These are phyloP conservation scores for Helicoverpa zea DNA, from an alignment of 1,140 invertebrate genomes.

Conservation along the genomic window DNA sequence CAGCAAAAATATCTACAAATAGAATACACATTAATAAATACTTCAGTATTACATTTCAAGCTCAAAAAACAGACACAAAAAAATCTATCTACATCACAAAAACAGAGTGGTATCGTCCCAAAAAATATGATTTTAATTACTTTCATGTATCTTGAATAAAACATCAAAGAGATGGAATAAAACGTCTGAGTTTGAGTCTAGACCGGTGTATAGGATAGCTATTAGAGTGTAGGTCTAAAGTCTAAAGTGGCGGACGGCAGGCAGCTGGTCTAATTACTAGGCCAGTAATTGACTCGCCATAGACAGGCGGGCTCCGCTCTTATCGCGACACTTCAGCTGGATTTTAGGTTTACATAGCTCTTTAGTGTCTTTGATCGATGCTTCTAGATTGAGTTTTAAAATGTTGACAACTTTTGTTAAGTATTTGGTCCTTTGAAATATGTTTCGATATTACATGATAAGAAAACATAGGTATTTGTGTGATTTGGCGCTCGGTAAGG, in stretches of 20 bases:
- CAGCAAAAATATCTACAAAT: no score
- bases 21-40: no score
- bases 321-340: constrained; percentile 18
- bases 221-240: neutral
- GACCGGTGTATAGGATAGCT: constrained; percentile 13
- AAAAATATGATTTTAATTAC: neutral
- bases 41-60: no score
- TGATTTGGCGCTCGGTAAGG: no score
- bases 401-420: no score
- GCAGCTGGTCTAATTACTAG: constrained; percentile 20
- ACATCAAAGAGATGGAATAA: neutral
- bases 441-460: no score
- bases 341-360: constrained; percentile 20
- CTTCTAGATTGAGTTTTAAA: constrained; percentile 2
- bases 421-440: no score
- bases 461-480: no score
- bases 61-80: no score
- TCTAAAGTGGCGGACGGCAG: neutral
- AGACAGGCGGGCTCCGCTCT: constrained; percentile 8
- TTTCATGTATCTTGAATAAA: neutral
- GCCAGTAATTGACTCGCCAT: constrained; percentile 9
- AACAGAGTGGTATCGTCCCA: neutral
- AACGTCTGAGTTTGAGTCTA: neutral
- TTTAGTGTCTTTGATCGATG: neutral
- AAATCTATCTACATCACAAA: neutral